These are phyloP conservation scores for Ormyrus rosae DNA, from an alignment of 2,888 invertebrate species.

Conservation along the genomic window DNA sequence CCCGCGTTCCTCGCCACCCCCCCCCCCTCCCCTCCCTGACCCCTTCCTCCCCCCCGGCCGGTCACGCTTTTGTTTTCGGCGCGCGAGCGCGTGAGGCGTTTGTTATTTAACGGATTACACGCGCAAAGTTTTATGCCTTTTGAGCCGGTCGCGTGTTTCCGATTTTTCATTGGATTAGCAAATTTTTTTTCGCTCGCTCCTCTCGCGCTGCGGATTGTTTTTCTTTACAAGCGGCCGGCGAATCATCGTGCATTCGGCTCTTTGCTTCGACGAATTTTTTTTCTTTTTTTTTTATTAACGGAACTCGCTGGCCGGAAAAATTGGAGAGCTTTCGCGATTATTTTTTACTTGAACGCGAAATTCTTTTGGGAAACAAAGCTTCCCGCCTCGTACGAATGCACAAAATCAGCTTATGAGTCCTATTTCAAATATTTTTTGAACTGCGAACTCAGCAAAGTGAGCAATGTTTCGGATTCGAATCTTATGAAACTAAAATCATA, in stretches of 20 bases:
- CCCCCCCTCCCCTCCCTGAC: no score
- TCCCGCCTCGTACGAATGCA: no score
- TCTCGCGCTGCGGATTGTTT: no score
- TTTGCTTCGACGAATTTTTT: background rate
- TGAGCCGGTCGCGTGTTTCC: conserved; percentile 7
- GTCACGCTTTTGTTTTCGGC: conserved; percentile 34
- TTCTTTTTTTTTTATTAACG: background rate
- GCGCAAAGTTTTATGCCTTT: conserved; percentile 23
- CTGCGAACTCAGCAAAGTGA: no score
- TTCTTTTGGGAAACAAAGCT: no score
- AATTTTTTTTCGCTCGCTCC: background rate
- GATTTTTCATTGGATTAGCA: conserved; percentile 22
- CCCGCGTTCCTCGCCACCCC: background rate
- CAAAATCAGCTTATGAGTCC: no score
- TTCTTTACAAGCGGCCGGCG: background rate
- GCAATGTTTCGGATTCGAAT: no score
- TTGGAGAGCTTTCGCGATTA: no score
- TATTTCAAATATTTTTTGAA: no score
- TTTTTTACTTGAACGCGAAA: no score
- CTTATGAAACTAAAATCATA: no score
- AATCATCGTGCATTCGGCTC: background rate
- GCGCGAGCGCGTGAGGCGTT: conserved; percentile 16
- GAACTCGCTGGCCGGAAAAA: background rate
- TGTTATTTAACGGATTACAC: conserved; percentile 46
- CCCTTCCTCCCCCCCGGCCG: background rate